Base-by-base conservation (phyloP, 2,113 vertebrate species). In the Syngnathus floridae region DNA sequence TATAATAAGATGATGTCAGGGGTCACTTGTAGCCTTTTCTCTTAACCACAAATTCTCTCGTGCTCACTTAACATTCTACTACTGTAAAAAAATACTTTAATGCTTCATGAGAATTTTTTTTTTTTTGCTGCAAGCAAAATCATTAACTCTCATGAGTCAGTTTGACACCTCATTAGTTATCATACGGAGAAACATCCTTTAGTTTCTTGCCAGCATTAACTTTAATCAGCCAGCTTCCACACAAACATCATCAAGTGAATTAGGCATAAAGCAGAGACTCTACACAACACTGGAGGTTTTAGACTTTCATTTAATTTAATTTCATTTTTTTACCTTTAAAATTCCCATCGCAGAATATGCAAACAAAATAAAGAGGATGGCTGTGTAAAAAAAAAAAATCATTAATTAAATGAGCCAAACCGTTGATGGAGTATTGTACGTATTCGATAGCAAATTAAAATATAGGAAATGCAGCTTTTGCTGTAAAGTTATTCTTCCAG, bases 11-110 rank as follows among this genome's bases (percentile, higher is more conserved):
- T 21, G 4, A 61, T 41, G 22, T 41, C 19, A 40, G 12, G n/a
- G 38, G 13, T 22, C 21, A 8, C 40, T 26, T 35, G 54, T 31
- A 56, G 66, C 67, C 31, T 48, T 43, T 63, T 35, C 16, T 48
- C 7, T 71, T 66, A 38, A 60, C 48, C 64, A 69, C 57, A 48
- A 66, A 48, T 67, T 63, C 66, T 62, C 48, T 72, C 62, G 59
- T 36, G n/a, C 26, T 67, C 7, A 66, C 21, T 55, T 26, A 63
- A 36, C 54, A 54, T 59, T 64, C 0, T 5, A 9, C 11, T 5
- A 7, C 46, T 49, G 58, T 58, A 10, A 38, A 41, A 35, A 71
- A 51, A 51, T 31, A 31, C 26, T 31, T 31, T 31, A 31, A 31
- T 31, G 26, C 26, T 31, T 31, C 26, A 31, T 31, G 13, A 12